phyloP scores from a whole-genome alignment of 2,888 invertebrate genomes.

The Campoplex capitator region DNA sequence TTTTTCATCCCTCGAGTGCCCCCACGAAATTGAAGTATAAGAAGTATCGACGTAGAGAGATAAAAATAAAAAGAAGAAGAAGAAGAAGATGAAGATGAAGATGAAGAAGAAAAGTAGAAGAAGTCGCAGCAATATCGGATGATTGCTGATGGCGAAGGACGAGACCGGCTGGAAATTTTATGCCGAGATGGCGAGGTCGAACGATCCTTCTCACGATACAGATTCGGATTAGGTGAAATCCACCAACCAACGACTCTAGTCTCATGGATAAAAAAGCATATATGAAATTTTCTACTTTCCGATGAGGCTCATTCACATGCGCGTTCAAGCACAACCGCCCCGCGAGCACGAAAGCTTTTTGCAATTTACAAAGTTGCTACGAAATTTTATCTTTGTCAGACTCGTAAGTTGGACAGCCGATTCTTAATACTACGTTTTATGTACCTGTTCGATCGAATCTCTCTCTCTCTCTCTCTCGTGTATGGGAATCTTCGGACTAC shows the following conservation, averaged over 20 bases:
- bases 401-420: slow-evolving; percentile 36
- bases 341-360: slow-evolving; percentile 37
- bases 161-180: slow-evolving; percentile 54
- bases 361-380: slow-evolving; percentile 45
- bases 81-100: slow-evolving; percentile 29
- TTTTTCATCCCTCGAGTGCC: slow-evolving; percentile 68
- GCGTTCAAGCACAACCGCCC: not conserved
- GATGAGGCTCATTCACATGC: slow-evolving; percentile 59
- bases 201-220: slow-evolving; percentile 36
- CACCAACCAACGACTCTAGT: not conserved
- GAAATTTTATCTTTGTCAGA: slow-evolving; percentile 31
- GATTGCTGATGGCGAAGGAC: slow-evolving; percentile 66
- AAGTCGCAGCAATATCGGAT: slow-evolving; percentile 62
- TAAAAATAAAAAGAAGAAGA: slow-evolving; percentile 10
- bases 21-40: slow-evolving; percentile 63
- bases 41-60: slow-evolving; percentile 61
- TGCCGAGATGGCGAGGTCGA: slow-evolving; percentile 37
- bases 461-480: not conserved
- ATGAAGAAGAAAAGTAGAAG: slow-evolving; percentile 39
- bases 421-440: slow-evolving; percentile 55
- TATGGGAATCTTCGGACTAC: slow-evolving; percentile 7
- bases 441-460: slow-evolving; percentile 27
- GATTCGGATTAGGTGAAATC: slow-evolving; percentile 58
- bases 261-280: slow-evolving; percentile 30
- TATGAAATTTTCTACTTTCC: slow-evolving; percentile 44